phyloP scores from a whole-genome alignment of 2,888 invertebrate species.

The Brachyopa scutellaris region DNA sequence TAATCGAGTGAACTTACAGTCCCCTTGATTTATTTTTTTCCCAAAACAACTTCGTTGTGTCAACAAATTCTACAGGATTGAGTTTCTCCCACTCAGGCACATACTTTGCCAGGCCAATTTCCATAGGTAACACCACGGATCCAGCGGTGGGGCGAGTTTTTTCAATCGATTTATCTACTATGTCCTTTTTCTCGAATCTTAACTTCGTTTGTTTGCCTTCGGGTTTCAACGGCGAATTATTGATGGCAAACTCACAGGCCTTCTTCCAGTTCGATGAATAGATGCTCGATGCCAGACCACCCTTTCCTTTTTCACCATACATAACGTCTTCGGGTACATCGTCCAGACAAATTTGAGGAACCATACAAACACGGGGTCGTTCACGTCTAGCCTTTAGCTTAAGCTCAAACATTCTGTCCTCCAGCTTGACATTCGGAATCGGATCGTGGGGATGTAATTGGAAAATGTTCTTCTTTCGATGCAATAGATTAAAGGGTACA shows the following conservation, averaged over 20 bases:
- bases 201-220: background rate
- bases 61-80: slow-evolving; percentile 58
- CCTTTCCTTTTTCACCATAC: slow-evolving; percentile 46
- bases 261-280: slow-evolving; percentile 74
- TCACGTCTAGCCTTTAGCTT: slow-evolving; percentile 59
- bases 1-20: slow-evolving; percentile 19
- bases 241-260: slow-evolving; percentile 8
- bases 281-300: slow-evolving; percentile 66
- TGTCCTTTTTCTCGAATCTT: slow-evolving; percentile 29
- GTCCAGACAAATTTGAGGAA: slow-evolving; percentile 73
- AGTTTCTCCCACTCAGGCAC: slow-evolving; percentile 58
- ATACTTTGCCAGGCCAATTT: slow-evolving; percentile 52
- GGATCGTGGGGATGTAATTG: slow-evolving; percentile 61
- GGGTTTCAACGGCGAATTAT: slow-evolving; percentile 43
- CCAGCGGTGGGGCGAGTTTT: background rate
- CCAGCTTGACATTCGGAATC: slow-evolving; percentile 48
- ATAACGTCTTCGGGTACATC: slow-evolving; percentile 67
- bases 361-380: slow-evolving; percentile 62
- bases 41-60: slow-evolving; percentile 68
- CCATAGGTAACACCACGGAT: slow-evolving; percentile 15
- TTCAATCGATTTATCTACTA: slow-evolving; percentile 31
- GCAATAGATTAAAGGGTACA: slow-evolving; percentile 70
- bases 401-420: slow-evolving; percentile 61
- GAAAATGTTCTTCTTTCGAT: slow-evolving; percentile 53
- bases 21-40: slow-evolving; percentile 35